Evolutionary conservation across 2,888 invertebrate genomes (phyloP), one percentile per base, ranked within the genome.

Genomic region (Calliphora vomitoria): DNA sequence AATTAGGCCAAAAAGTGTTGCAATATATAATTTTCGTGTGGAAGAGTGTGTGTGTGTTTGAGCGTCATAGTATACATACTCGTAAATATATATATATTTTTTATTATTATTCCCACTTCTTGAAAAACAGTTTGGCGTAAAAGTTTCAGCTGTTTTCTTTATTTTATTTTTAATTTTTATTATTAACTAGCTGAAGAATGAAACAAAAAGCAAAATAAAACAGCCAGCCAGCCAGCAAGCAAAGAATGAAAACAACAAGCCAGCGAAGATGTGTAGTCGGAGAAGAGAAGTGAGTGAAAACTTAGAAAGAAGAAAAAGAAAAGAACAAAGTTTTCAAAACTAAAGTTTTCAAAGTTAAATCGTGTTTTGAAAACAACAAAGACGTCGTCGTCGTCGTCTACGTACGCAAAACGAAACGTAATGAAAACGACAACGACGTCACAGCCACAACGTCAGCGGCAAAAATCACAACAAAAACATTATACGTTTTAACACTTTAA

Each of bases 1-100:
- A 89, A 89, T 89, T 89, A 86, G 89, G 89, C 84, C 88, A 89
- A 84, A 88, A 88, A 89, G 88, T 88, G 86, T 85, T 89, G 83
- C 78, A 86, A 72, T 74, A 82, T 82, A 72, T 66, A 66, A 62
- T 58, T 79, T 84, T 58, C 55, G 81, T 80, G 41, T 44, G 31
- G 5, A 38, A 20, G 15, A 38, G 44, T 47, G 38, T 69, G 58
- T 38, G 47, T 50, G 11, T 60, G 58, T 25, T 25, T 76, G 64
- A 47, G 84, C 44, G 71, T 38, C 25, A 25, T 25, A 25, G 25
- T 1, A 25, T 25, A 71, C 76, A 71, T 66, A 82, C 78, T 82
- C 62, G 50, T 68, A 72, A 55, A 71, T 25, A 38, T 47, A 35
- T 47, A 35, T 35, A 6, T 76, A 55, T 64, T 68, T 69, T 47